Evolutionary conservation across 2,888 invertebrate genomes (phyloP), one percentile per base, ranked within the genome.

Genomic region (Nebria brevicollis): DNA sequence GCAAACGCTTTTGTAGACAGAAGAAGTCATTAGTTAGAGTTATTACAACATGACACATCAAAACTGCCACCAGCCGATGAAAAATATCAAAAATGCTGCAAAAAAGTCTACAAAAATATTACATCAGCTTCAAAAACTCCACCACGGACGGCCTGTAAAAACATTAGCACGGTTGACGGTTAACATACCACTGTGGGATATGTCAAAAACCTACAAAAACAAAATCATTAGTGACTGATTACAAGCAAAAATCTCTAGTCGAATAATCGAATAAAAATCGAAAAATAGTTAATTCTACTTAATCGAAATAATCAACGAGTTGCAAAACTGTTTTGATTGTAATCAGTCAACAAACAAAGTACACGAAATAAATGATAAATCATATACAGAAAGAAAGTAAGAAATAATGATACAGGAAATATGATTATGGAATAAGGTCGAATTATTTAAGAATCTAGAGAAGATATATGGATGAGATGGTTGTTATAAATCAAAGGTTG

Each of bases 1-100:
- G 89, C 89, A 89, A 89, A 89, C 89, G 89, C 89, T 89, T 89
- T 89, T 89, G 89, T 89, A 89, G 89, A 89, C 89, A 89, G 89
- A 89, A 89, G 88, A 88, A 87, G 85, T 82, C 77, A 83, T 83
- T 83, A 83, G 84, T 81, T 73, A 77, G 76, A 84, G 84, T 84
- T 86, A 83, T 84, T 83, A 86, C 82, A 86, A 82, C 66, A 78
- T 74, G 77, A 77, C 81, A 80, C 77, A 82, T 77, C 73, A 79
- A 75, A 82, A 82, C 83, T 78, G 82, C 81, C 82, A 81, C 82
- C 83, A 82, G 79, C 82, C 81, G 82, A 72, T 54, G 83, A 85
- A 83, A 84, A 82, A 83, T 75, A 83, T 82, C 85, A 88, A 87
- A 87, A 87, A 84, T 85, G 87, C 86, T 88, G 86, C 84, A 87